These are phyloP conservation scores for Parthenolecanium corni DNA, from an alignment of 2,888 invertebrate genomes.

Conservation along the genomic window DNA sequence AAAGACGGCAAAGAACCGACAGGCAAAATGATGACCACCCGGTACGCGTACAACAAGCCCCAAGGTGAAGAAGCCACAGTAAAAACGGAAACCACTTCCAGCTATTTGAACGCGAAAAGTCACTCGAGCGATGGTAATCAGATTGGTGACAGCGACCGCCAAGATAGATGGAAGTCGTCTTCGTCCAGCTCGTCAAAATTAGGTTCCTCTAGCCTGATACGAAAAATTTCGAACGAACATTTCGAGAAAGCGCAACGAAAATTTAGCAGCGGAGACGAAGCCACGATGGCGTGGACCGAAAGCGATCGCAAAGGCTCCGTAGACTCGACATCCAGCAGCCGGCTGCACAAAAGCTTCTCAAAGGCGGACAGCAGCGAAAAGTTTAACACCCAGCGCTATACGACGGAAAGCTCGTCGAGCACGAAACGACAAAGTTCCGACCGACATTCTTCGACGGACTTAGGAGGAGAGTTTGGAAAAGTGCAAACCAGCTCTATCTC, in stretches of 20 bases:
- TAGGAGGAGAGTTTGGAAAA: not conserved
- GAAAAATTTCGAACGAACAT: slow-evolving; percentile 13
- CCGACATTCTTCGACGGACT: not conserved
- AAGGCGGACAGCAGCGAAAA: slow-evolving; percentile 17
- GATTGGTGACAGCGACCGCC: slow-evolving; percentile 6
- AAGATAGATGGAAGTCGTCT: not conserved
- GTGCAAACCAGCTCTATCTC: not conserved
- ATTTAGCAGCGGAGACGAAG: slow-evolving; percentile 1
- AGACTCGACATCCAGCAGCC: not conserved
- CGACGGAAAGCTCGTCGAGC: too few relatives aligned
- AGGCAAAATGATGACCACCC: slow-evolving; percentile 56
- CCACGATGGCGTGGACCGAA: not conserved
- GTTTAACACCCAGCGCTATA: not conserved
- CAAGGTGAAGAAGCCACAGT: slow-evolving; percentile 32
- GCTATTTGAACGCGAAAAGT: slow-evolving; percentile 26
- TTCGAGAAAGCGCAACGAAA: slow-evolving; percentile 17
- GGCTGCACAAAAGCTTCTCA: not conserved
- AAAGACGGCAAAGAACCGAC: slow-evolving; percentile 57
- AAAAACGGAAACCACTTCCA: slow-evolving; percentile 29
- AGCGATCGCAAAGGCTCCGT: not conserved
- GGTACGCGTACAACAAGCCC: slow-evolving; percentile 46
- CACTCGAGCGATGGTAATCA: slow-evolving; percentile 19
- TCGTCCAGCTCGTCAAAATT: not conserved
- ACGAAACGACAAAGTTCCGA: not conserved
- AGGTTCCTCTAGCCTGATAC: slow-evolving; percentile 4